These are phyloP conservation scores for Ondatra zibethicus DNA, from an alignment of 2,113 vertebrate genomes.

Conservation along the genomic window DNA sequence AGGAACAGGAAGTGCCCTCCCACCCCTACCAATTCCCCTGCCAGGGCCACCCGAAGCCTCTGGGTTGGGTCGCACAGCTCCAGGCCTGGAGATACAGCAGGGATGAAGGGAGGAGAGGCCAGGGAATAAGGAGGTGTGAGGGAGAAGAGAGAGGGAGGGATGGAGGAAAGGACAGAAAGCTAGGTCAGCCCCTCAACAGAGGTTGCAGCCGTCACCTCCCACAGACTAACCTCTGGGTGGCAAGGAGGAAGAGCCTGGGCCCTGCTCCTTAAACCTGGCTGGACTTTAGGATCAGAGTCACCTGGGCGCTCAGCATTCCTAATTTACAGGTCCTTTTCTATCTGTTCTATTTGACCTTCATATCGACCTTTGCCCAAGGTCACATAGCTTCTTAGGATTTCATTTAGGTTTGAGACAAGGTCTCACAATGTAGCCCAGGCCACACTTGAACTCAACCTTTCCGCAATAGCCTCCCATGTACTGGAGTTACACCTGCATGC, in stretches of 20 bases:
- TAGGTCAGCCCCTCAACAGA: slow-evolving; percentile 60
- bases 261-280: slow-evolving; percentile 42
- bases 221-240: slow-evolving; percentile 34
- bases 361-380: slow-evolving; percentile 38
- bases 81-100: slow-evolving; percentile 86
- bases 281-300: neutral
- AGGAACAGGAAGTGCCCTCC: slow-evolving; percentile 92
- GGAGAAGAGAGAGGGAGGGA: neutral
- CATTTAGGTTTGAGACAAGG: neutral
- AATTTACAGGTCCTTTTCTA: neutral
- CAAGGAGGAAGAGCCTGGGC: neutral
- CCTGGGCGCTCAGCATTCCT: neutral
- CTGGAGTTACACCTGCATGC: neutral
- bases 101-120: slow-evolving; percentile 23
- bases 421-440: neutral
- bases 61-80: slow-evolving; percentile 93
- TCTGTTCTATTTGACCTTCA: slow-evolving; percentile 49
- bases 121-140: neutral
- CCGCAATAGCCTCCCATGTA: neutral
- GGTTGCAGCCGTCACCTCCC: slow-evolving; percentile 43
- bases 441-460: neutral
- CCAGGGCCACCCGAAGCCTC: slow-evolving; percentile 89
- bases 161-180: slow-evolving; percentile 48
- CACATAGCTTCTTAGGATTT: neutral
- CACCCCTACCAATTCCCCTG: slow-evolving; percentile 90